Evolutionary conservation across 1,140 invertebrate genomes (phyloP), one percentile per base, ranked within the genome.

Genomic region (Monomorium pharaonis): DNA sequence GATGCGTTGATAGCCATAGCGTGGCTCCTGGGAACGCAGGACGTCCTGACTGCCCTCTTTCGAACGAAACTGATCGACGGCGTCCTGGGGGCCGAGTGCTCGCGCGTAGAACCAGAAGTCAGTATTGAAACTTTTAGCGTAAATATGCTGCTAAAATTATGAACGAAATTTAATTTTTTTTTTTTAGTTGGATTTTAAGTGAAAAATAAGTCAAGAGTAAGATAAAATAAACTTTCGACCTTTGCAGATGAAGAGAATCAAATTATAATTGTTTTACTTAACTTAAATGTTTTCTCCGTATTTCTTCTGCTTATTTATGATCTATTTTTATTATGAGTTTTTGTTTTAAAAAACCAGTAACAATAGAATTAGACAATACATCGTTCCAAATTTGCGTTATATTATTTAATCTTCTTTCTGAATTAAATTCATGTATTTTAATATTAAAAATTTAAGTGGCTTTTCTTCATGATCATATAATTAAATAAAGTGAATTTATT

Each of bases 11-110:
- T 94, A 81, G 92, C 93, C 49, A 84, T 94, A 30, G 86, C 87
- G 37, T 94, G 93, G 93, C 58, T 94, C 16, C 63, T 93, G 37
- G 90, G 85, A 51, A 92, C 86, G 7, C 90, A 92, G 30, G 65
- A 92, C 77, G 65, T 89, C 80, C 49, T 94, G 10, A 77, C 65
- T 69, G 67, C 81, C 7, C 47, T 90, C 47, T 42, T 92, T 10
- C 72, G 47, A 62, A 65, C 70, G 30, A 93, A 91, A 85, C 47
- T 94, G 0, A 7, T 69, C 2, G 81, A 88, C 21, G 85, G 89
- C 60, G 65, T 83, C 12, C n/a, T 93, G 47, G 91, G 88, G 72
- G 85, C 63, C 62, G 90, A 92, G 72, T 89, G 63, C 60, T 87
- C 81, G 3, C 24, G 16, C 0, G 30, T 27, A 21, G 42, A 58